These are phyloP conservation scores for Oxycera nigricornis DNA, from an alignment of 2,888 invertebrate genomes.

Conservation along the genomic window DNA sequence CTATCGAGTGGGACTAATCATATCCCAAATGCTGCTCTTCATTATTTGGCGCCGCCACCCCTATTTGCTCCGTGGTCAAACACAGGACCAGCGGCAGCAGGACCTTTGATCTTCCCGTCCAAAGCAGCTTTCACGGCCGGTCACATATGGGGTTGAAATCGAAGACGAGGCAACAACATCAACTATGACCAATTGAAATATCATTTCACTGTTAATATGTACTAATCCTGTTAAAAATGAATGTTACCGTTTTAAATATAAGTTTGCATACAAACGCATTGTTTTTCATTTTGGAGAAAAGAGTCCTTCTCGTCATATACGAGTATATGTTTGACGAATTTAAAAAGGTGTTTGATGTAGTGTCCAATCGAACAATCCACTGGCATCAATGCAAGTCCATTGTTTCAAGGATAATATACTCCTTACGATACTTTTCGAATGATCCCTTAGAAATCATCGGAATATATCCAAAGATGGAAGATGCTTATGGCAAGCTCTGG, in stretches of 20 bases:
- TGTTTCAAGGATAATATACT: too few species aligned
- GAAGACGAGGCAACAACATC: background rate
- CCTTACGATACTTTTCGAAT: too few species aligned
- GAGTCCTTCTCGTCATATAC: too few species aligned
- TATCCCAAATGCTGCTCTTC: constrained; percentile 52
- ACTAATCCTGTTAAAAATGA: background rate
- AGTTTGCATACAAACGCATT: background rate
- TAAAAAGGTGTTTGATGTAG: too few species aligned
- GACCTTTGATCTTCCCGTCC: background rate
- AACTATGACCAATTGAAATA: background rate
- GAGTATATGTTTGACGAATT: too few species aligned
- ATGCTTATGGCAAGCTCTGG: too few species aligned
- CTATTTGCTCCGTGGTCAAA: constrained; percentile 5
- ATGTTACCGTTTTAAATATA: constrained; percentile 2
- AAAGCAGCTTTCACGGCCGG: background rate
- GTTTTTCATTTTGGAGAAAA: background rate
- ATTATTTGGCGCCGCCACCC: constrained; percentile 1
- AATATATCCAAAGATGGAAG: too few species aligned
- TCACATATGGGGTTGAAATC: constrained; percentile 19
- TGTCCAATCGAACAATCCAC: too few species aligned
- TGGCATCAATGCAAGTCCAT: too few species aligned
- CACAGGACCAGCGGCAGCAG: constrained; percentile 8
- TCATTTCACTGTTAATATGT: constrained; percentile 5
- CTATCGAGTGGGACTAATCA: constrained; percentile 59
- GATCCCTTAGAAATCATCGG: too few species aligned